Evolutionary conservation across 2,113 vertebrate genomes (phyloP).

Genomic region (Aramus guarauna): DNA sequence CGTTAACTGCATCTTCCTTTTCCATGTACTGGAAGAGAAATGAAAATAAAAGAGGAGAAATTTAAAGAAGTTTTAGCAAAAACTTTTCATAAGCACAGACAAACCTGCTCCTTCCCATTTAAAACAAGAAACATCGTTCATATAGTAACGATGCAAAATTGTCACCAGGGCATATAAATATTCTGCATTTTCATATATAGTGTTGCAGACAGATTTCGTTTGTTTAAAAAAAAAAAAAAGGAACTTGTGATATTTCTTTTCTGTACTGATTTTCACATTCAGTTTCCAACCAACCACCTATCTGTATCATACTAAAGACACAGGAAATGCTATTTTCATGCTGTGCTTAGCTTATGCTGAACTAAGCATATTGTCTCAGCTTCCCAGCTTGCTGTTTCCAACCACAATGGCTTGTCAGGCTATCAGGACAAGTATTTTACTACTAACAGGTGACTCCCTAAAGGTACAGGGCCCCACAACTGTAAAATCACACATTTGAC

Average conservation of each 20-base stretch:
- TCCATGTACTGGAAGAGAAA: constrained; percentile 90
- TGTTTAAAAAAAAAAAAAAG: background rate
- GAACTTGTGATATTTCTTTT: background rate
- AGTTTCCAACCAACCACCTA: background rate
- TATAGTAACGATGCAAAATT: background rate
- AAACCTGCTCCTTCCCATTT: background rate
- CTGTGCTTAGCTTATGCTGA: background rate
- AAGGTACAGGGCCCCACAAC: background rate
- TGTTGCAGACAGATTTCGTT: background rate
- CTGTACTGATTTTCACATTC: background rate
- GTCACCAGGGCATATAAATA: background rate
- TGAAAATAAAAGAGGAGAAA: background rate
- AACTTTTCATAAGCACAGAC: background rate
- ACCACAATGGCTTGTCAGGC: background rate
- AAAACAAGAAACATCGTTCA: background rate
- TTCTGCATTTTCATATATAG: background rate
- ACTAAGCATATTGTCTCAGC: background rate
- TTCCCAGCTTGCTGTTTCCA: background rate
- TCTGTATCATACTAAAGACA: background rate
- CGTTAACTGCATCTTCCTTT: constrained; percentile 95
- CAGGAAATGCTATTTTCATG: background rate
- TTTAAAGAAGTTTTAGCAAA: background rate
- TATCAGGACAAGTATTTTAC: background rate
- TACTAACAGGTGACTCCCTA: background rate
- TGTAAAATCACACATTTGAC: background rate